These are phyloP conservation scores for Drosophila quinaria DNA, from an alignment of 2,888 invertebrate species.

Conservation along the genomic window DNA sequence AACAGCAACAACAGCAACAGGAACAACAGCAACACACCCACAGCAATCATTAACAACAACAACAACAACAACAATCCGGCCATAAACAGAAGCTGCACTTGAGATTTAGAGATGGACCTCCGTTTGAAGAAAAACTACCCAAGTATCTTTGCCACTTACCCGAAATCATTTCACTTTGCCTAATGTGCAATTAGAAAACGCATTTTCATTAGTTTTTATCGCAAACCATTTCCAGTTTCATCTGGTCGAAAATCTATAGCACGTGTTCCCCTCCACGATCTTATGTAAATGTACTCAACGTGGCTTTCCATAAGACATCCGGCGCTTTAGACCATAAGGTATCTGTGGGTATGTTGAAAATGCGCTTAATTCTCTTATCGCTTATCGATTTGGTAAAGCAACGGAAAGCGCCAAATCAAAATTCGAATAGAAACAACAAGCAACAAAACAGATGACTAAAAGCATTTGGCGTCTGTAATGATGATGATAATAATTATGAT, in stretches of 20 bases:
- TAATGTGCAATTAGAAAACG: slow-evolving; percentile 84
- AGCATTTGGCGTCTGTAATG: slow-evolving; percentile 67
- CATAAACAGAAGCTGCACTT: slow-evolving; percentile 82
- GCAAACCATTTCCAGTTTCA: slow-evolving; percentile 68
- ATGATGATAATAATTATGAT: slow-evolving; percentile 48
- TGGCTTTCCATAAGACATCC: slow-evolving; percentile 61
- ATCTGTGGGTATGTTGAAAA: slow-evolving; percentile 43
- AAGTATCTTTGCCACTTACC: slow-evolving; percentile 63
- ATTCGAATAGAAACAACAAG: slow-evolving; percentile 2
- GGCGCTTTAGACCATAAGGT: slow-evolving; percentile 35
- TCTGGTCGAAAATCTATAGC: slow-evolving; percentile 43
- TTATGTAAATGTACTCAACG: slow-evolving; percentile 62
- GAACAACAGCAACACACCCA: slow-evolving; percentile 27
- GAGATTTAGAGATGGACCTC: slow-evolving; percentile 51
- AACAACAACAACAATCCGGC: slow-evolving; percentile 30
- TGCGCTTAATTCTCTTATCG: slow-evolving; percentile 67
- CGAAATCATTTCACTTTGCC: slow-evolving; percentile 79
- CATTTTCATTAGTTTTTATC: slow-evolving; percentile 84
- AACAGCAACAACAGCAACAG: slow-evolving; percentile 32
- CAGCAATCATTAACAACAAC: slow-evolving; percentile 10
- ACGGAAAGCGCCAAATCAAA: slow-evolving; percentile 15
- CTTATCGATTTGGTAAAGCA: slow-evolving; percentile 19
- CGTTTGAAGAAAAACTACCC: slow-evolving; percentile 11
- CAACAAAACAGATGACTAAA: slow-evolving; percentile 76
- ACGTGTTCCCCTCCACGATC: slow-evolving; percentile 34